A percentile compares a stretch with the other conserved stretches of the same genome.
phyloP scores from a whole-genome alignment of 1,140 invertebrate genomes.

The Chelonus insularis region DNA sequence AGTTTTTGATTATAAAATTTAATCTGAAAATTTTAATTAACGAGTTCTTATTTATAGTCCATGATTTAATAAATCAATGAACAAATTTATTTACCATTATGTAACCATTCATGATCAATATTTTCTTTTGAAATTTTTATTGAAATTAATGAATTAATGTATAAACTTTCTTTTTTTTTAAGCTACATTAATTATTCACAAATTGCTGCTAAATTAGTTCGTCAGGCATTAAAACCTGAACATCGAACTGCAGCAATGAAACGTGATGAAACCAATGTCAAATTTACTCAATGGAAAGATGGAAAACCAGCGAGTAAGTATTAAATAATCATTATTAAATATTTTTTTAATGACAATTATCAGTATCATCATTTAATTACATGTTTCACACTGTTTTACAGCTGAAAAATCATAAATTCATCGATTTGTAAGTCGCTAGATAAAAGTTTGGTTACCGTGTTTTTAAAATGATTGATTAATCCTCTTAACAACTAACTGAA shows the following conservation, averaged over 20 bases:
- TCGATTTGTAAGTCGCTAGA: slow-evolving; percentile 37
- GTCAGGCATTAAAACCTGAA: slow-evolving; percentile 77
- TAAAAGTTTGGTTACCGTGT: not conserved
- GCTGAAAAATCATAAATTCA: slow-evolving; percentile 40
- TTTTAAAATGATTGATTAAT: slow-evolving; percentile 13
- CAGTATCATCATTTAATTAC: slow-evolving; percentile 15
- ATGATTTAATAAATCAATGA: too few relatives aligned
- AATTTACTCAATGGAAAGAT: slow-evolving; percentile 83
- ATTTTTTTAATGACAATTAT: slow-evolving; percentile 1
- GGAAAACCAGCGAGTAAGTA: slow-evolving; percentile 82
- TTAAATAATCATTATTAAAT: not conserved
- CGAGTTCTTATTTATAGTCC: too few relatives aligned
- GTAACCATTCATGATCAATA: too few relatives aligned
- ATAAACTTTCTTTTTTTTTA: slow-evolving; percentile 43
- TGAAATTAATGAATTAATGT: too few relatives aligned
- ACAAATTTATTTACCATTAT: too few relatives aligned
- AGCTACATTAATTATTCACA: slow-evolving; percentile 94
- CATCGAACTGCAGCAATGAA: slow-evolving; percentile 73
- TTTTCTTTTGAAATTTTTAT: too few relatives aligned
- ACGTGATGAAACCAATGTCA: slow-evolving; percentile 73
- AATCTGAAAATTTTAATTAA: too few relatives aligned
- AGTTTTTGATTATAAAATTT: slow-evolving; percentile 45
- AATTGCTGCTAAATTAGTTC: slow-evolving; percentile 80
- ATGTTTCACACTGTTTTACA: slow-evolving; percentile 37
- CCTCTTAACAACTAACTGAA: too few relatives aligned